phyloP scores from a whole-genome alignment of 2,888 invertebrate genomes.

The Rhorus exstirpatorius region DNA sequence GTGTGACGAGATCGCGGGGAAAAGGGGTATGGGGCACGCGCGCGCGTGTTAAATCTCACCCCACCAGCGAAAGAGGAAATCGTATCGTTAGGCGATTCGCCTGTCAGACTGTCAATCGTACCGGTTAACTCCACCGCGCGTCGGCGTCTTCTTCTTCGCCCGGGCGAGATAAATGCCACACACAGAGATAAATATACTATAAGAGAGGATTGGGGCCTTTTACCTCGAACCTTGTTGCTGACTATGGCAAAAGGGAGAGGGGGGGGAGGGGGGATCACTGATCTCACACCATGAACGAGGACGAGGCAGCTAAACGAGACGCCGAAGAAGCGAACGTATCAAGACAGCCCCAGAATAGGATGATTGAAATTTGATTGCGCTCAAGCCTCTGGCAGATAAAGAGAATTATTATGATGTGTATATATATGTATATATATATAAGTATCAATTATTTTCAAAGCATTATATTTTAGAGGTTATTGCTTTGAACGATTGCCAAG shows the following conservation, averaged over 20 bases:
- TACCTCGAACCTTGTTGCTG: conserved; percentile 15
- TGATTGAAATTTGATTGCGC: conserved; percentile 70
- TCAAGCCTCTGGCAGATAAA: conserved; percentile 54
- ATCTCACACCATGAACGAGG: conserved; percentile 55
- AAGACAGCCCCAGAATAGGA: conserved; percentile 66
- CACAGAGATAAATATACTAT: conserved; percentile 46
- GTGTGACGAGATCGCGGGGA: background rate
- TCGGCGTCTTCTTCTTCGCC: conserved; percentile 78
- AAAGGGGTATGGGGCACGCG: conserved; percentile 16
- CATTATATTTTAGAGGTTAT: conserved; percentile 21
- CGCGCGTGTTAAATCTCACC: conserved; percentile 65
- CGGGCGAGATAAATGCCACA: conserved; percentile 68
- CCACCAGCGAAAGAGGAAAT: conserved; percentile 59
- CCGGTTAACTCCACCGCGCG: conserved; percentile 77
- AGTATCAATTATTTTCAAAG: conserved; percentile 29
- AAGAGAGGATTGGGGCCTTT: conserved; percentile 50
- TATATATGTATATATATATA: conserved; percentile 26
- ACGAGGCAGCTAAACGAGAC: conserved; percentile 61
- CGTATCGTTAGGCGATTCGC: conserved; percentile 82
- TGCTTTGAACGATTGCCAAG: conserved; percentile 12
- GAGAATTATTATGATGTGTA: conserved; percentile 58
- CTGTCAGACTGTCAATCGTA: conserved; percentile 82
- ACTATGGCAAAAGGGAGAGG: conserved; percentile 1
- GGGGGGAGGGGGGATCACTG: conserved; percentile 30
- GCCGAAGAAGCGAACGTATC: conserved; percentile 53